Percentiles rank a stretch among this genome's conserved stretches.
phyloP scores from a whole-genome alignment of 1,140 invertebrate genomes.

The Pentalonia nigronervosa region DNA sequence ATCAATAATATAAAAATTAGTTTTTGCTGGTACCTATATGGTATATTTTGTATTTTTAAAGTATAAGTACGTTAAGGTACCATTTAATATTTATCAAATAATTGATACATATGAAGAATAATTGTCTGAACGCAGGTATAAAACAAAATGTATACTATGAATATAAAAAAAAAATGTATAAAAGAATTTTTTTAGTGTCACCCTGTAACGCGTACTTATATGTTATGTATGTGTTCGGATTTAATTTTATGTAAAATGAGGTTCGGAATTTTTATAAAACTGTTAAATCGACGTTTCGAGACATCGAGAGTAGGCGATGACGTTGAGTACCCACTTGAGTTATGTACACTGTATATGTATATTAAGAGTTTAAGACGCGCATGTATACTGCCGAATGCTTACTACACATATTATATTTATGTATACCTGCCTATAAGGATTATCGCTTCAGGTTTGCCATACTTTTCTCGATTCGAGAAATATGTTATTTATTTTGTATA shows the following conservation, averaged over 20 bases:
- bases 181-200: neutral
- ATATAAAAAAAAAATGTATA: neutral
- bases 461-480: neutral
- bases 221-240: neutral
- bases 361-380: neutral
- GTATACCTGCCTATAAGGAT: neutral
- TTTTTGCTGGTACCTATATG: too few relatives aligned
- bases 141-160: neutral
- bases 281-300: neutral
- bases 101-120: neutral
- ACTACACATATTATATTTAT: neutral
- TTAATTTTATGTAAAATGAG: neutral
- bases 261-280: neutral
- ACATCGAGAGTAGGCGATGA: slow-evolving; percentile 35
- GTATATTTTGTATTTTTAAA: too few relatives aligned
- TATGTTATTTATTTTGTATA: neutral
- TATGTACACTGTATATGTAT: slow-evolving; percentile 1
- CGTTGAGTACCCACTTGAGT: neutral
- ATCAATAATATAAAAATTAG: too few relatives aligned
- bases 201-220: neutral
- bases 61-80: too few relatives aligned
- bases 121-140: rapidly evolving
- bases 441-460: slow-evolving; percentile 4
- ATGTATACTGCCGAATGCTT: neutral
- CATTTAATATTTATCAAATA: too few relatives aligned